Conservation (phyloP, 2,113 vertebrate species). For the Gadus chalcogrammus region DNA sequence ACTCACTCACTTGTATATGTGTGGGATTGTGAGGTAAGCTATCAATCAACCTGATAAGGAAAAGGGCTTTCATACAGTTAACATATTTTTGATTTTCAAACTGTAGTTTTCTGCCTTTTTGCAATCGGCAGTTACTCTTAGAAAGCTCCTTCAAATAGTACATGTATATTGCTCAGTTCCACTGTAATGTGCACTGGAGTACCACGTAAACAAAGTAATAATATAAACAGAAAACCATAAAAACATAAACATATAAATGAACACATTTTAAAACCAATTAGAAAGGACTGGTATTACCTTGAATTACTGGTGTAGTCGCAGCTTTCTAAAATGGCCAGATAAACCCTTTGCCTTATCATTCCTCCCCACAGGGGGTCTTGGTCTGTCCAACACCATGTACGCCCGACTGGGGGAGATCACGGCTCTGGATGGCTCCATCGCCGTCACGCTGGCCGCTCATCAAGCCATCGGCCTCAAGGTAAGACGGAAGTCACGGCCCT, state of each 20-base stretch:
- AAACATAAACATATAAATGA: too few species aligned
- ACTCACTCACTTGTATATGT: too few species aligned
- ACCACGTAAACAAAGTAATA: too few species aligned
- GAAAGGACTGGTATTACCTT: neutral
- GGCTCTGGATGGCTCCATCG: constrained; percentile 81
- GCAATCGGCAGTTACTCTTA: too few species aligned
- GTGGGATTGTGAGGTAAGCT: too few species aligned
- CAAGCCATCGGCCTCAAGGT: constrained; percentile 97
- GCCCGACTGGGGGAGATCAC: constrained; percentile 86
- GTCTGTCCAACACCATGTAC: constrained; percentile 92
- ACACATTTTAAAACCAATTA: too few species aligned
- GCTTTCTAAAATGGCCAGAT: neutral
- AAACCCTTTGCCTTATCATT: neutral
- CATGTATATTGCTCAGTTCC: neutral
- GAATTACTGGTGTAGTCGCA: neutral
- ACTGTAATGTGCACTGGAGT: neutral
- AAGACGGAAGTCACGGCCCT: neutral
- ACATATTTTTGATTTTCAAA: too few species aligned
- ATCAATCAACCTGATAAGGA: too few species aligned
- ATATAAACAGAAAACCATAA: too few species aligned
- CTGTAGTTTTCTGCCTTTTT: too few species aligned
- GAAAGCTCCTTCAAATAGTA: neutral
- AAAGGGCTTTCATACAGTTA: too few species aligned
- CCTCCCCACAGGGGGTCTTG: constrained; percentile 83
- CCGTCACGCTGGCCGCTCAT: constrained; percentile 90